These are phyloP conservation scores for Sphenodon punctatus DNA, from an alignment of 2,797 vertebrate species.

Conservation along the genomic window DNA sequence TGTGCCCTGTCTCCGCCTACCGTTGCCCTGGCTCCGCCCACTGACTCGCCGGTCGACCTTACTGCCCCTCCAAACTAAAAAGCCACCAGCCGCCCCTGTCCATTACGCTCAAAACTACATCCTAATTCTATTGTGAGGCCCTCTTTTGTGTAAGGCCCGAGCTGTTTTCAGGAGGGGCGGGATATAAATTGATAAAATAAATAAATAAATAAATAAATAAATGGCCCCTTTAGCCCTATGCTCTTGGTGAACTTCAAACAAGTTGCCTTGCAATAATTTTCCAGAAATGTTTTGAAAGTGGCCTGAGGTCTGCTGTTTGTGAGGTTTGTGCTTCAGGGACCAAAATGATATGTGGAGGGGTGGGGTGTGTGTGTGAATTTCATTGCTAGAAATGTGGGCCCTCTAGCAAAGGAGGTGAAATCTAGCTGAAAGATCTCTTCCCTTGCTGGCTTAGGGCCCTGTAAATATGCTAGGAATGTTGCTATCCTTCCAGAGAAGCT, in stretches of 20 bases:
- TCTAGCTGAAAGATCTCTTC: conserved; percentile 49
- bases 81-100: too few relatives aligned
- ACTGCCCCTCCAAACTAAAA: too few relatives aligned
- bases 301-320: background rate
- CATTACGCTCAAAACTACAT: too few relatives aligned
- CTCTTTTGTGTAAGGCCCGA: too few relatives aligned
- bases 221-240: too few relatives aligned
- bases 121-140: too few relatives aligned
- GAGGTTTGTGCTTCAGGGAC: background rate
- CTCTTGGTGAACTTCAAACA: background rate
- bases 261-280: background rate
- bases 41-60: too few relatives aligned
- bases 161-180: too few relatives aligned
- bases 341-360: background rate
- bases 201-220: too few relatives aligned
- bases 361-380: background rate
- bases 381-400: background rate
- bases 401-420: conserved; percentile 15
- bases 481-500: conserved; percentile 64
- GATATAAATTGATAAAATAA: too few relatives aligned
- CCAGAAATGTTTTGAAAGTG: background rate
- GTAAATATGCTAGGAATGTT: conserved; percentile 75
- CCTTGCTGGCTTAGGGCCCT: conserved; percentile 37
- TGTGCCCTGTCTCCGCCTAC: too few relatives aligned
- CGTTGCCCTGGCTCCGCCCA: too few relatives aligned